Base-by-base conservation (phyloP, 2,113 vertebrate genomes). In the Psettodes erumei region DNA sequence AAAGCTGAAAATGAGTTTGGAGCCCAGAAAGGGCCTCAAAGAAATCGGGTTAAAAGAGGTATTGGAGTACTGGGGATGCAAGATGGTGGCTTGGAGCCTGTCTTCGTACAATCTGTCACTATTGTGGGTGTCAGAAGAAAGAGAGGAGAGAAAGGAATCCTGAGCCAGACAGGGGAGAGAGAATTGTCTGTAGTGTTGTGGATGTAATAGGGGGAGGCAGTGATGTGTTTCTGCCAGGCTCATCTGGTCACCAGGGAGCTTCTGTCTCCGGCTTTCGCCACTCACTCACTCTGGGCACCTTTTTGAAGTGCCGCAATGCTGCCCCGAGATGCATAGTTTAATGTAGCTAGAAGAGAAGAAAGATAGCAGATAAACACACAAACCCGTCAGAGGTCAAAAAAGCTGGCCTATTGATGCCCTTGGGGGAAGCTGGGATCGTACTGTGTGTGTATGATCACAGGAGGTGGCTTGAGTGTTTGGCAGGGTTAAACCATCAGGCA, bases 191-290 rank as follows among this genome's bases (percentile, higher is more conserved):
- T 82, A 86, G 79, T 58, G 12, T 62, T 72, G 68, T 81, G 82
- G 83, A 83, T 80, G 86, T 91, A 93, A 93, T 89, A 79, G 84
- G 82, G 87, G 82, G 83, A 92, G 79, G 79, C 89, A 92, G 62
- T 84, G 90, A 80, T 91, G 84, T 89, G 54, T 89, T 89, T 84
- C 90, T 55, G 53, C 71, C 78, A 21, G 75, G 75, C 74, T 75
- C 38, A 64, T 74, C 68, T 82, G 79, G 86, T 91, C 91, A 88
- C 84, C 19, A 23, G 87, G 86, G 84, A 87, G 77, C 30, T 81
- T 86, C 90, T 82, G 87, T 85, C 90, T 90, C 83, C 63, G 62
- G 32, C 25, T 59, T 82, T 87, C 56, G 85, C 78, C 82, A 83
- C 62, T 71, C 23, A n/a, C n/a, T n/a, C n/a, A n/a, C n/a, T n/a